A percentile compares a stretch with the other conserved stretches of the same genome.
Conservation (phyloP, 2,797 vertebrate species). For the Lagodon rhomboides region DNA sequence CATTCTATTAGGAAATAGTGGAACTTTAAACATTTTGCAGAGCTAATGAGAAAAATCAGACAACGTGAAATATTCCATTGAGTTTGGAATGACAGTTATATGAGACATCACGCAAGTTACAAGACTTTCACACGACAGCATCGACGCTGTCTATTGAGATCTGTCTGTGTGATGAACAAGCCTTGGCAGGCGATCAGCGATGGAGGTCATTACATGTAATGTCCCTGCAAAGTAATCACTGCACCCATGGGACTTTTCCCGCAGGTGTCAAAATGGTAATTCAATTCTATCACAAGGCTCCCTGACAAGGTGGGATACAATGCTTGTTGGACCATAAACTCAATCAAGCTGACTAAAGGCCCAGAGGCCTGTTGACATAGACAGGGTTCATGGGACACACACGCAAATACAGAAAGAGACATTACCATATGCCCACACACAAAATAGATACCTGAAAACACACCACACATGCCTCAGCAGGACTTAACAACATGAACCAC, state of each 20-base stretch:
- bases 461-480: constrained; percentile 14
- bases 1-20: background rate
- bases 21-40: background rate
- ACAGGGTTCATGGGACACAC: constrained; percentile 13
- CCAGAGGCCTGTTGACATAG: constrained; percentile 12
- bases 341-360: constrained; percentile 28
- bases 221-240: constrained; percentile 68
- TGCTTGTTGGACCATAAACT: constrained; percentile 51
- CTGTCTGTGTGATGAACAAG: constrained; percentile 52
- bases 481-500: constrained; percentile 27
- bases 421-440: constrained; percentile 12
- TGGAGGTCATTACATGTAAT: constrained; percentile 65
- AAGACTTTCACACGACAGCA: constrained; percentile 12
- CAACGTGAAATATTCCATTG: constrained; percentile 5
- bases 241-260: constrained; percentile 59
- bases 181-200: constrained; percentile 57
- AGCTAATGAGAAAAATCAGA: constrained; percentile 1
- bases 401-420: constrained; percentile 9
- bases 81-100: constrained; percentile 23
- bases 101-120: background rate
- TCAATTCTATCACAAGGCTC: constrained; percentile 42
- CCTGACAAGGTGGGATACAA: constrained; percentile 39
- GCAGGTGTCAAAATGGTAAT: constrained; percentile 58
- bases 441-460: constrained; percentile 3
- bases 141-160: constrained; percentile 10